These are phyloP conservation scores for Callopanchax toddi DNA, from an alignment of 2,113 vertebrate species.

Conservation along the genomic window DNA sequence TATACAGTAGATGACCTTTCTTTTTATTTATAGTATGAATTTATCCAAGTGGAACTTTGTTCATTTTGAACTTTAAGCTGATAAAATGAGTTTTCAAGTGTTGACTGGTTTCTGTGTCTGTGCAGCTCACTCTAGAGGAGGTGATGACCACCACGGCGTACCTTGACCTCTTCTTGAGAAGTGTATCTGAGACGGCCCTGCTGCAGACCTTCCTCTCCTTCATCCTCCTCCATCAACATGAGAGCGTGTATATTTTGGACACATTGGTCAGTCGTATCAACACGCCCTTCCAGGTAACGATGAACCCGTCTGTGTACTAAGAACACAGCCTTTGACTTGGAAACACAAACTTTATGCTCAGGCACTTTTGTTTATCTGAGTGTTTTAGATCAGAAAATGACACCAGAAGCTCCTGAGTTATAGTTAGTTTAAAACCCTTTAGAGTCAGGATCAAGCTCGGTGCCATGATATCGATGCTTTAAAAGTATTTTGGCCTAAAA, in stretches of 20 bases:
- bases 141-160: conserved; percentile 98
- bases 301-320: background rate
- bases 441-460: no score
- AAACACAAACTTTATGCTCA: background rate
- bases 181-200: conserved; percentile 88
- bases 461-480: no score
- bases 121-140: conserved; percentile 92
- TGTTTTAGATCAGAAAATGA: no score
- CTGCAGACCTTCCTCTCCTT: conserved; percentile 96
- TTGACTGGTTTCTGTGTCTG: background rate
- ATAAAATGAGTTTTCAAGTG: background rate
- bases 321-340: background rate
- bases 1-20: background rate
- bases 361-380: background rate
- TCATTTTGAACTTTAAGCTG: background rate
- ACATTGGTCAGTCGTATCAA: conserved; percentile 96
- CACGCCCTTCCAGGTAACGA: conserved; percentile 90
- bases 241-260: conserved; percentile 92
- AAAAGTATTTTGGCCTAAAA: no score
- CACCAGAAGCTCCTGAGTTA: no score
- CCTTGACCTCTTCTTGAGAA: conserved; percentile 92
- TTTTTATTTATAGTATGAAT: no score
- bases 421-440: no score
- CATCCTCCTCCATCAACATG: conserved; percentile 90
- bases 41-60: no score